Evolutionary conservation across 2,888 invertebrate species (phyloP), one percentile per base, ranked within the genome.

Genomic region (Dicyrtomina minuta): DNA sequence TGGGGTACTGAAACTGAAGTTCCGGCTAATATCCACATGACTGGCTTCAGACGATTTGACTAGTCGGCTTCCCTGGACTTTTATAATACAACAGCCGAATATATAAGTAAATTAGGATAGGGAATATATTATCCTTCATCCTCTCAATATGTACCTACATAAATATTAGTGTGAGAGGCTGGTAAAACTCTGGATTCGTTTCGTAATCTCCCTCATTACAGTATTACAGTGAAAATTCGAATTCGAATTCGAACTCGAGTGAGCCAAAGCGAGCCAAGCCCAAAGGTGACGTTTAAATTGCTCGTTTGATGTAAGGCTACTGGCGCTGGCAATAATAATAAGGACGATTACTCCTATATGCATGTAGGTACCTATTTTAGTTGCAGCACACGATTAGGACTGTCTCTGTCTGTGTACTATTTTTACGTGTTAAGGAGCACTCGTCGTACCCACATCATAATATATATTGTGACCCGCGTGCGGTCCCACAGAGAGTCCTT

Each of bases 271-370:
- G n/a, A 24, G 44, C 13, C 15, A 27, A 62, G 62, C 62, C 62
- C 51, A 62, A 49, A 62, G 62, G 62, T 62, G 62, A 62, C 62
- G 62, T 62, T 62, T 51, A 62, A 62, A 62, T 62, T 62, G 49
- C 49, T 62, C 51, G 24, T 51, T 26, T 49, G 51, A 53, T 53
- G 53, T 53, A 22, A 22, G 53, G 22, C 53, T 53, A 13, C 13
- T 22, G 5, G 22, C 8, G 53, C 53, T 53, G 53, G 24, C 53
- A 53, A 53, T 49, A 49, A 49, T 53, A 53, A 53, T 53, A 53
- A 53, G 53, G 53, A 53, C 53, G 53, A 53, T 53, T 53, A 53
- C 13, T 13, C 53, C 22, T 33, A 33, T n/a, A n/a, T n/a, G n/a
- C n/a, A n/a, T n/a, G n/a, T n/a, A n/a, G 3, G 33, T 8, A 33